phyloP scores from a whole-genome alignment of 2,113 vertebrate species.

The Bettongia penicillata region DNA sequence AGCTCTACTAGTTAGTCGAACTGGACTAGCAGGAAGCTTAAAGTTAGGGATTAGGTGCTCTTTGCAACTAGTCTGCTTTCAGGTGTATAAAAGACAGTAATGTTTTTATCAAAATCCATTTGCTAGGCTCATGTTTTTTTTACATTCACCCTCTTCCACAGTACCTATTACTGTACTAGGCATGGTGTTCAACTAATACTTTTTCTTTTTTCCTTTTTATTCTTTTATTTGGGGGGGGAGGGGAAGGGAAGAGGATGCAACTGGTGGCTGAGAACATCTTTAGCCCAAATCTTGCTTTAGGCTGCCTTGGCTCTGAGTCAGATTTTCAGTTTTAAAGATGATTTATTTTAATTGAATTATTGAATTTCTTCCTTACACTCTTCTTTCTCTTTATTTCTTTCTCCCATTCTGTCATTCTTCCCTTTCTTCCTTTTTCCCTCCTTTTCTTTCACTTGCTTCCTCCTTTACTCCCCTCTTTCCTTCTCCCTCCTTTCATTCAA shows the following conservation, averaged over 20 bases:
- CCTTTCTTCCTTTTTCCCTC: background rate
- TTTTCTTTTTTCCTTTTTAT: no score
- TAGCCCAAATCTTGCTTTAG: background rate
- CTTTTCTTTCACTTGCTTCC: background rate
- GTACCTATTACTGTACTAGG: background rate
- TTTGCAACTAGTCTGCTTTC: background rate
- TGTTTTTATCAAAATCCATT: background rate
- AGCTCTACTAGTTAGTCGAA: background rate
- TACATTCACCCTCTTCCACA: background rate
- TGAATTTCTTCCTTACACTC: background rate
- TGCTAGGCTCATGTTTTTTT: background rate
- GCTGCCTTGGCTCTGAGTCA: background rate
- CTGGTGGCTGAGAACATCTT: background rate
- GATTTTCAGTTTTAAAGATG: background rate
- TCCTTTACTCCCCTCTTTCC: background rate
- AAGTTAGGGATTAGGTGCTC: background rate
- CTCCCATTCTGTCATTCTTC: no score
- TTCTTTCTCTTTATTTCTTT: no score
- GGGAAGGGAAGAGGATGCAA: background rate
- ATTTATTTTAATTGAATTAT: background rate
- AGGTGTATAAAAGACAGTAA: background rate
- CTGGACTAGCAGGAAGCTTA: background rate
- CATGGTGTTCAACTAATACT: background rate
- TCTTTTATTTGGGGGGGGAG: no score
- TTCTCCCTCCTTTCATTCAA: background rate